phyloP scores from a whole-genome alignment of 2,888 invertebrate genomes.

The Torymus texanus region DNA sequence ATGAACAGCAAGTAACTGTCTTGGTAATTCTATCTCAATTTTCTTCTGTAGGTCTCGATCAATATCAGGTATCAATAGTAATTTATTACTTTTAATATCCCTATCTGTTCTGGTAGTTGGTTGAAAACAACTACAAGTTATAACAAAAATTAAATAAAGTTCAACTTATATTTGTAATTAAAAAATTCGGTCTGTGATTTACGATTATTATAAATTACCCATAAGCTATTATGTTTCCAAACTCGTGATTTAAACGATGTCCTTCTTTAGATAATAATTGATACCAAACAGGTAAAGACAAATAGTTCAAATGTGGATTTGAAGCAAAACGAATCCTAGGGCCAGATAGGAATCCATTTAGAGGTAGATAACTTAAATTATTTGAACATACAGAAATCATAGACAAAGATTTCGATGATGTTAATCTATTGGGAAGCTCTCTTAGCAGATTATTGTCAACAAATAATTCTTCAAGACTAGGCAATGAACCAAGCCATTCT shows the following conservation, averaged over 20 bases:
- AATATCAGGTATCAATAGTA: slow-evolving; percentile 58
- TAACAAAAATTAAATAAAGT: slow-evolving; percentile 34
- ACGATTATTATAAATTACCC: slow-evolving; percentile 58
- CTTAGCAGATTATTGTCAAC: slow-evolving; percentile 66
- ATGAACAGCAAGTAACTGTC: slow-evolving; percentile 67
- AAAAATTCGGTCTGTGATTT: neutral
- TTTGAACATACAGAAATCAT: slow-evolving; percentile 69
- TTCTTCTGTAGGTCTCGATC: slow-evolving; percentile 46
- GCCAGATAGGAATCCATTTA: slow-evolving; percentile 68
- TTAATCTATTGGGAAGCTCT: slow-evolving; percentile 70
- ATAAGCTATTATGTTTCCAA: slow-evolving; percentile 58
- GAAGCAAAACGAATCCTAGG: slow-evolving; percentile 66
- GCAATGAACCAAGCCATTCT: slow-evolving; percentile 69
- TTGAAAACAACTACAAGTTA: slow-evolving; percentile 61
- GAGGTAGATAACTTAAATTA: slow-evolving; percentile 68
- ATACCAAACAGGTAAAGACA: slow-evolving; percentile 67
- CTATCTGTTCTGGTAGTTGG: slow-evolving; percentile 49
- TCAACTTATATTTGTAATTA: slow-evolving; percentile 23
- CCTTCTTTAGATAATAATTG: slow-evolving; percentile 63
- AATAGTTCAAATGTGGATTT: slow-evolving; percentile 67
- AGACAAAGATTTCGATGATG: slow-evolving; percentile 62
- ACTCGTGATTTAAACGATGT: slow-evolving; percentile 43
- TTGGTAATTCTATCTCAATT: slow-evolving; percentile 65
- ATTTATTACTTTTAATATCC: slow-evolving; percentile 60
- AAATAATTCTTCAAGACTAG: slow-evolving; percentile 66